A percentile compares a stretch with the other conserved stretches of the same genome.
Conservation (phyloP, 1,140 invertebrate species). For the Galleria mellonella region DNA sequence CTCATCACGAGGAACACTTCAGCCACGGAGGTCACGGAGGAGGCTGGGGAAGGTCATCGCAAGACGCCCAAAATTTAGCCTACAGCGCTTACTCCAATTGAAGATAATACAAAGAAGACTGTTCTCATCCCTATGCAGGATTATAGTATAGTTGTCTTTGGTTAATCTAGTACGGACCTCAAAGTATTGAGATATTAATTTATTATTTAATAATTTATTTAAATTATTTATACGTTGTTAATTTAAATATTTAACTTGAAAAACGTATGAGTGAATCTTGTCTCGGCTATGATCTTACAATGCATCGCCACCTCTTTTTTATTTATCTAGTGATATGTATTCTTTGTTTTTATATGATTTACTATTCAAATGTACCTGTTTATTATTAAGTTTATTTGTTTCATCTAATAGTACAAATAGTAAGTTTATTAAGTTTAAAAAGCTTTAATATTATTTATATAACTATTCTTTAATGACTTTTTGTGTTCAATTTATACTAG, state of each 20-base stretch:
- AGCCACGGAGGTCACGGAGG: conserved; percentile 62
- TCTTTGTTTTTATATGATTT: too few relatives aligned
- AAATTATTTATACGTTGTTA: conserved; percentile 26
- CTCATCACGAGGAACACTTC: conserved; percentile 76
- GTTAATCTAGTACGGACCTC: conserved; percentile 58
- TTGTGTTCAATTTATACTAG: conserved; percentile 24
- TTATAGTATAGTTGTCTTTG: conserved; percentile 9
- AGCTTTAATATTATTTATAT: conserved; percentile 48
- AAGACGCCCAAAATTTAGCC: conserved; percentile 57
- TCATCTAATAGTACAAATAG: conserved; percentile 47
- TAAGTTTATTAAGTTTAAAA: conserved; percentile 33
- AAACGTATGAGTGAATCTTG: conserved; percentile 34
- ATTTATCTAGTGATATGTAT: conserved; percentile 10
- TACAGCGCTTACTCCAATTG: conserved; percentile 63
- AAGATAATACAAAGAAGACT: conserved; percentile 39
- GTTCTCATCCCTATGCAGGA: conserved; percentile 5
- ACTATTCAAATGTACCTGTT: conserved; percentile 44
- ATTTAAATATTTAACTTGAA: conserved; percentile 40
- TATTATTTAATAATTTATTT: conserved; percentile 69
- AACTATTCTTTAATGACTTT: conserved; percentile 6
- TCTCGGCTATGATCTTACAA: conserved; percentile 21
- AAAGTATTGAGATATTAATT: conserved; percentile 47
- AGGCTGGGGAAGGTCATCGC: conserved; percentile 58
- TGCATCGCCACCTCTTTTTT: conserved; percentile 18
- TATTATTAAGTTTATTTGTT: conserved; percentile 26